Percentiles rank a stretch among this genome's conserved stretches.
Conservation (phyloP, 2,113 vertebrate genomes). For the Albula glossodonta region DNA sequence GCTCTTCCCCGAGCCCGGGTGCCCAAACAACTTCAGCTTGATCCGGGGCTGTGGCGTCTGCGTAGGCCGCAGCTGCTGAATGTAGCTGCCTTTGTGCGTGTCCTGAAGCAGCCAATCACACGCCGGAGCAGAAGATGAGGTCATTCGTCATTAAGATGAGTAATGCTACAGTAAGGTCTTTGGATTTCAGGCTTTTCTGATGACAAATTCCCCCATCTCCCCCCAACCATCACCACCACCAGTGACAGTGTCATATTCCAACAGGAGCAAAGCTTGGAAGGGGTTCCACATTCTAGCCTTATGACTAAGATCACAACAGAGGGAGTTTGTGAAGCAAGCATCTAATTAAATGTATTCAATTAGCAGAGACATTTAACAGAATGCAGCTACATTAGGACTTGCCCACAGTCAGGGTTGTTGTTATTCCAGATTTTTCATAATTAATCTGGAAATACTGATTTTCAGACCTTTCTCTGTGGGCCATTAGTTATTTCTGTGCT, state of each 20-base stretch:
- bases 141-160: background rate
- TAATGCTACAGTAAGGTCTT: background rate
- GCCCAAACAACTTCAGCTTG: slow-evolving; percentile 93
- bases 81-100: slow-evolving; percentile 81
- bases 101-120: slow-evolving; percentile 69
- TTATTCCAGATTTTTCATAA: too few relatives aligned
- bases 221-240: background rate
- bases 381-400: too few relatives aligned
- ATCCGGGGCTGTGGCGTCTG: slow-evolving; percentile 83
- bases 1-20: slow-evolving; percentile 86
- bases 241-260: background rate
- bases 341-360: background rate
- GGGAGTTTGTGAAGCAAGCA: background rate
- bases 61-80: slow-evolving; percentile 87
- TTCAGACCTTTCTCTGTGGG: too few relatives aligned
- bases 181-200: background rate
- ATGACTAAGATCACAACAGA: background rate
- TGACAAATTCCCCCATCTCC: background rate
- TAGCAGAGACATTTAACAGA: background rate
- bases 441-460: too few relatives aligned
- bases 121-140: background rate
- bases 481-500: too few relatives aligned
- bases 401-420: too few relatives aligned
- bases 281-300: background rate
- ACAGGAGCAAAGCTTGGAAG: background rate